These are phyloP conservation scores for Phalanger gymnotis DNA, from an alignment of 2,797 vertebrate species.

Conservation along the genomic window DNA sequence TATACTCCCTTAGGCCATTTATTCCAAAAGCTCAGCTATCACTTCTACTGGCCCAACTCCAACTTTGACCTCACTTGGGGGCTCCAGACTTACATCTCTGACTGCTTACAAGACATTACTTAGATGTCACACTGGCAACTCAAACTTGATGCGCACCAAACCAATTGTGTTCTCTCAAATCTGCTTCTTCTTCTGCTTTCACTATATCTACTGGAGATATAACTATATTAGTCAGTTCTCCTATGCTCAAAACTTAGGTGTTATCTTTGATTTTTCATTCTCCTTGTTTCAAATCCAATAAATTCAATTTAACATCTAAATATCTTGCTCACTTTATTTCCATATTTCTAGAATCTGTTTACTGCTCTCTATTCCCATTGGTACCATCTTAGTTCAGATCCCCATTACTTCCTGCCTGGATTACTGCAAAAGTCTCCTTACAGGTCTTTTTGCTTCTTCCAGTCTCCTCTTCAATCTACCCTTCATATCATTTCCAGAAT, in stretches of 20 bases:
- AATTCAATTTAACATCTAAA: not conserved
- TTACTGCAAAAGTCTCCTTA: not conserved
- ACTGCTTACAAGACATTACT: too few relatives aligned
- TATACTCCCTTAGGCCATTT: not conserved
- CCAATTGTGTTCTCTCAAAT: not conserved
- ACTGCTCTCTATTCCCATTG: not conserved
- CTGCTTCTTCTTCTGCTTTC: not conserved
- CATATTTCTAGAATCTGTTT: not conserved
- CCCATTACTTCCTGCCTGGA: not conserved
- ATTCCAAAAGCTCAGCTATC: not conserved
- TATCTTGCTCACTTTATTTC: not conserved
- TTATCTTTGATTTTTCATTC: not conserved
- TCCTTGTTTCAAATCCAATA: not conserved
- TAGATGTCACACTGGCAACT: not conserved
- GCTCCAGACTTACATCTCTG: not conserved
- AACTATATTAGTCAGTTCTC: not conserved
- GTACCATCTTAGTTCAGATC: not conserved
- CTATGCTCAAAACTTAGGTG: not conserved
- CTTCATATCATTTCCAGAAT: not conserved
- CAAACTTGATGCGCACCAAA: not conserved
- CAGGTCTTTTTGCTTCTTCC: not conserved
- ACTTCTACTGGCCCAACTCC: not conserved
- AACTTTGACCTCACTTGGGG: not conserved
- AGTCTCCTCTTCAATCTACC: not conserved
- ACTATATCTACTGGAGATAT: not conserved